phyloP scores from a whole-genome alignment of 2,113 vertebrate species.

The Pardalotus punctatus region DNA sequence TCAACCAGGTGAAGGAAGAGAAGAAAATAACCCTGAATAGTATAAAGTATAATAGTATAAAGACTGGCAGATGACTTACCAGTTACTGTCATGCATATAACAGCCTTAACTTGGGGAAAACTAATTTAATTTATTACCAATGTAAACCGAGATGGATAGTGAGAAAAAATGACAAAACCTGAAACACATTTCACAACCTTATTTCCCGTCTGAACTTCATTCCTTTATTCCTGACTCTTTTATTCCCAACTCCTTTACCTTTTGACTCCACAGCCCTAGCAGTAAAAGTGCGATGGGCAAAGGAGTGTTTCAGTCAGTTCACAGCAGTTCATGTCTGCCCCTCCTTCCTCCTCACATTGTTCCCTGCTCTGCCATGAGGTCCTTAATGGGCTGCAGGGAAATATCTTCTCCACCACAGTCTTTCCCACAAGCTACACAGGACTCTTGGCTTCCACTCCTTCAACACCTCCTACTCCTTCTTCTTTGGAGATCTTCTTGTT shows the following conservation, averaged over 20 bases:
- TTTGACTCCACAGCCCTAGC: fast-evolving
- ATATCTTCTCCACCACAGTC: neutral
- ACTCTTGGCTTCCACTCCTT: neutral
- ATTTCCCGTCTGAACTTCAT: neutral
- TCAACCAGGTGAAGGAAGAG: neutral
- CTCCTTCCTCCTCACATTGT: neutral
- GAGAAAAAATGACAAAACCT: neutral
- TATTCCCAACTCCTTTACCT: neutral
- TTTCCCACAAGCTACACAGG: neutral
- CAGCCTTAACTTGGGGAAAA: neutral
- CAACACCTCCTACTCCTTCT: fast-evolving
- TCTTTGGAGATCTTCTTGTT: neutral
- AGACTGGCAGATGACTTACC: neutral
- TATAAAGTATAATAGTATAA: neutral
- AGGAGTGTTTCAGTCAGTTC: neutral
- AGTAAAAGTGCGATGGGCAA: neutral
- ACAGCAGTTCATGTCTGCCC: neutral
- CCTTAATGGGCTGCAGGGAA: neutral
- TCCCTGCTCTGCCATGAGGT: neutral
- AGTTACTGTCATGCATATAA: neutral
- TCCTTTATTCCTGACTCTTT: neutral
- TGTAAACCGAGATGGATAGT: neutral
- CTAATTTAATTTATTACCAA: neutral
- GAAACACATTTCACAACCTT: neutral
- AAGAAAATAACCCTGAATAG: neutral